phyloP scores from a whole-genome alignment of 2,888 invertebrate genomes.

The Colletes collaris region DNA sequence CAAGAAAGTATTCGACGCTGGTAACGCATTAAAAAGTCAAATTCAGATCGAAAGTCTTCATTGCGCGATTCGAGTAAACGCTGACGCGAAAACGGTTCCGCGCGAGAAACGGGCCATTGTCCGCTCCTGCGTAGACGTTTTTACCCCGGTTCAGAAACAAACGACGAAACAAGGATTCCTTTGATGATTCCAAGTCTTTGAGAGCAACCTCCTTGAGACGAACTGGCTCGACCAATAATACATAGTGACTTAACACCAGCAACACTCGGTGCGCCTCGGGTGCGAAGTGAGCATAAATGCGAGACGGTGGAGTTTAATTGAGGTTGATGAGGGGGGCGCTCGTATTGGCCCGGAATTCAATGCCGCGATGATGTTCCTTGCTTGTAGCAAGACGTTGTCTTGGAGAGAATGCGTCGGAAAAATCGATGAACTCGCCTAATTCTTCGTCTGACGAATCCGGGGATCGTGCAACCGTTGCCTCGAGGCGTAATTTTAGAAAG shows the following conservation, averaged over 20 bases:
- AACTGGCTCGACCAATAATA: conserved; percentile 70
- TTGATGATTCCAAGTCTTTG: conserved; percentile 42
- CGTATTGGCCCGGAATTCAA: conserved; percentile 83
- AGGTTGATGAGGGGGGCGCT: conserved; percentile 83
- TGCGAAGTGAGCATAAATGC: conserved; percentile 81
- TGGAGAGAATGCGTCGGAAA: conserved; percentile 68
- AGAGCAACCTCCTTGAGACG: conserved; percentile 62
- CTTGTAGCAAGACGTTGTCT: conserved; percentile 71
- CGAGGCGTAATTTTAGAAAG: neutral
- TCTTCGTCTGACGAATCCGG: neutral
- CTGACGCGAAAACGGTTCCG: neutral
- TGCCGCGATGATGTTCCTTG: conserved; percentile 80
- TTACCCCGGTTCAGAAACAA: conserved; percentile 13
- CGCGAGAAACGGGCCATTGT: neutral
- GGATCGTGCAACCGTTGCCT: neutral
- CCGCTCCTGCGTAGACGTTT: neutral
- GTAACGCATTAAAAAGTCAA: neutral
- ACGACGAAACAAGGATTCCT: conserved; percentile 44
- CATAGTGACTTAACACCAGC: conserved; percentile 75
- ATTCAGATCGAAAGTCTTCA: conserved; percentile 17
- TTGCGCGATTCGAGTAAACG: neutral
- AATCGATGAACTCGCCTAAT: conserved; percentile 65
- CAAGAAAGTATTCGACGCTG: conserved; percentile 21
- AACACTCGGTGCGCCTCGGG: conserved; percentile 75
- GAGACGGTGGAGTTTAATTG: conserved; percentile 83